A percentile compares a stretch with the other conserved stretches of the same genome.
phyloP scores from a whole-genome alignment of 2,797 vertebrate genomes.

The Balearica regulorum region DNA sequence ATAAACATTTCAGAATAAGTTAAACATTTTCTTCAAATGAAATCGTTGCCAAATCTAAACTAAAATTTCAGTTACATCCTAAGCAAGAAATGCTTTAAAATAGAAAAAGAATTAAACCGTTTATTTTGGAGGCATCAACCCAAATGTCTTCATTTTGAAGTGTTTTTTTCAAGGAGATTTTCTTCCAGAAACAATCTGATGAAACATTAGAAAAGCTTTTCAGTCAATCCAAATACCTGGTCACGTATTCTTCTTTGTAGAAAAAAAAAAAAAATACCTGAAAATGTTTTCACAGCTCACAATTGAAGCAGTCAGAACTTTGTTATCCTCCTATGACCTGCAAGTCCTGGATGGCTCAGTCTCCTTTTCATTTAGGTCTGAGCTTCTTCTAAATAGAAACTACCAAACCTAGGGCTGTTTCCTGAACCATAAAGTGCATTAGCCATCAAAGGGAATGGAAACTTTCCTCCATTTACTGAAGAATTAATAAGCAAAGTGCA shows the following conservation, averaged over 20 bases:
- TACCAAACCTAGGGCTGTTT: constrained; percentile 7
- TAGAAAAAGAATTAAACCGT: neutral
- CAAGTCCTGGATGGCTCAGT: neutral
- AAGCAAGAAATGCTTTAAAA: neutral
- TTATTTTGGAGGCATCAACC: neutral
- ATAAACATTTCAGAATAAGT: neutral
- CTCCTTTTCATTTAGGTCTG: neutral
- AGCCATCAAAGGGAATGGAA: constrained; percentile 27
- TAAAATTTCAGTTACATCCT: neutral
- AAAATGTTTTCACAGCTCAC: neutral
- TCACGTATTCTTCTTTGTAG: neutral
- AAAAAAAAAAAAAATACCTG: neutral
- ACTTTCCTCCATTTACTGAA: constrained; percentile 25
- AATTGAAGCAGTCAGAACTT: neutral
- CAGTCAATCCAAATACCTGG: neutral
- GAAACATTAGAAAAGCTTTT: neutral
- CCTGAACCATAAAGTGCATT: constrained; percentile 45
- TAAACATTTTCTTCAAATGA: neutral
- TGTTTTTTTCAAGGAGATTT: neutral
- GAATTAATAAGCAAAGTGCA: constrained; percentile 51
- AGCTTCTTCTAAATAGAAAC: neutral
- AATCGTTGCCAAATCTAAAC: neutral
- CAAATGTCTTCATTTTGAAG: neutral
- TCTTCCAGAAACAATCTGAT: neutral
- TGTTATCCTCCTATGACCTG: neutral